Base-by-base conservation (phyloP, 2,113 vertebrate genomes). In the Semnopithecus entellus region DNA sequence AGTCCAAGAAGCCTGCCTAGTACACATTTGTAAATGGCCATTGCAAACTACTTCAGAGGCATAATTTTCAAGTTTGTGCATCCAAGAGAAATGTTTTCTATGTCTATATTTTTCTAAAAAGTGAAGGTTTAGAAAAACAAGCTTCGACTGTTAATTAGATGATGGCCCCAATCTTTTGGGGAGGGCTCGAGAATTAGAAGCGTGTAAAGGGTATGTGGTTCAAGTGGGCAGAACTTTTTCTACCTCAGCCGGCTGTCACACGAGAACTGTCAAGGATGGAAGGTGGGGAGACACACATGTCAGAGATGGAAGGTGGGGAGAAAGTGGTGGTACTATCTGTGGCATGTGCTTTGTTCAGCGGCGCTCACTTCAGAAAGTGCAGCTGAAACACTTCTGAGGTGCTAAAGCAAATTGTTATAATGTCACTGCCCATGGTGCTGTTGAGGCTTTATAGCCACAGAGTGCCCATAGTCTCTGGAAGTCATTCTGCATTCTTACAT, bases 401-500 rank as follows among this genome's bases (percentile, higher is more conserved):
- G 97, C 97, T 95, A 97, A 97, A 85, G 95, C 97, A 97, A 97
- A 96, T 66, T 87, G 87, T 82, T 97, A 79, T 16, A 95, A 97
- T 83, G 94, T 97, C 95, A 96, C 97, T 92, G 90, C 87, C 96
- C 81, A 92, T 80, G 83, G 97, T 90, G 96, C 97, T 94, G 95
- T 91, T 83, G 91, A 97, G 72, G 92, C 98, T 98, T 98, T 98
- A 98, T 61, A 97, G 98, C 75, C 98, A 94, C 98, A 82, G 91
- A 96, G 97, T 0, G 94, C 96, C 97, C 52, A 23, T 73, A 92
- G 98, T 97, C 97, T 98, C 91, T 95, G 98, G 97, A 98, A 98
- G 97, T 94, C 97, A 96, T 93, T 98, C 97, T 96, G 97, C 97
- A 98, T 98, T 98, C 98, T 98, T 96, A 93, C 52, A 98, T 96